Percentiles rank a stretch among this genome's conserved stretches.
These are phyloP conservation scores for Ageneiosus marmoratus DNA, from an alignment of 2,113 vertebrate genomes.

Conservation along the genomic window DNA sequence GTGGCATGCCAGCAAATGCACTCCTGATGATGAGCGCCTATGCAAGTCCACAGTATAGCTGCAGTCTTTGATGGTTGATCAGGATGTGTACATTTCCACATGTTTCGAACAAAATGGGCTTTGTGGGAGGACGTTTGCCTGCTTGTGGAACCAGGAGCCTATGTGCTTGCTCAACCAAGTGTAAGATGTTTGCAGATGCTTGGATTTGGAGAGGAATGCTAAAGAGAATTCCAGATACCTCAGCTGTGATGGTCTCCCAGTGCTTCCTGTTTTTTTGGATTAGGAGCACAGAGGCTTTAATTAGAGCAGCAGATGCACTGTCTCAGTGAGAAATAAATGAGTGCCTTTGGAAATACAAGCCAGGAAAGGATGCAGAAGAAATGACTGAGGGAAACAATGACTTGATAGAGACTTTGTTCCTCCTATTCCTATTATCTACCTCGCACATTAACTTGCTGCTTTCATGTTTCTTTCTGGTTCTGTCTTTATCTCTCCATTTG, in stretches of 20 bases:
- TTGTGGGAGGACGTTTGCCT: constrained; percentile 39
- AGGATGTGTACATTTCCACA: constrained; percentile 13
- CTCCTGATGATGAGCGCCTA: constrained; percentile 27
- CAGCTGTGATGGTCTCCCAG: constrained; percentile 62
- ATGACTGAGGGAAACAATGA: background rate
- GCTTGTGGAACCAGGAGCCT: constrained; percentile 9
- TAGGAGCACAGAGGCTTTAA: constrained; percentile 45
- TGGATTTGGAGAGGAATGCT: background rate
- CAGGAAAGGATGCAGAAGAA: constrained; percentile 32
- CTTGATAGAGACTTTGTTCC: background rate
- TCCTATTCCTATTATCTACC: background rate
- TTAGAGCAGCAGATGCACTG: constrained; percentile 28
- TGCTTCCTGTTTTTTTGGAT: constrained; percentile 64
- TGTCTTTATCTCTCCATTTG: background rate
- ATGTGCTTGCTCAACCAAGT: constrained; percentile 14
- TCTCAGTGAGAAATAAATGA: constrained; percentile 61
- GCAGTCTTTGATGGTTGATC: constrained; percentile 35
- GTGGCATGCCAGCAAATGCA: constrained; percentile 54
- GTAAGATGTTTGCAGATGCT: background rate
- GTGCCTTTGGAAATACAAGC: constrained; percentile 46
- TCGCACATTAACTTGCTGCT: background rate
- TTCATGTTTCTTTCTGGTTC: background rate
- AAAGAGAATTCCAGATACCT: constrained; percentile 25
- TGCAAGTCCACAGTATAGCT: constrained; percentile 10
- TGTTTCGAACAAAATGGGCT: constrained; percentile 42